Evolutionary conservation across 2,113 vertebrate species (phyloP).

Genomic region (Polypterus bichir): DNA sequence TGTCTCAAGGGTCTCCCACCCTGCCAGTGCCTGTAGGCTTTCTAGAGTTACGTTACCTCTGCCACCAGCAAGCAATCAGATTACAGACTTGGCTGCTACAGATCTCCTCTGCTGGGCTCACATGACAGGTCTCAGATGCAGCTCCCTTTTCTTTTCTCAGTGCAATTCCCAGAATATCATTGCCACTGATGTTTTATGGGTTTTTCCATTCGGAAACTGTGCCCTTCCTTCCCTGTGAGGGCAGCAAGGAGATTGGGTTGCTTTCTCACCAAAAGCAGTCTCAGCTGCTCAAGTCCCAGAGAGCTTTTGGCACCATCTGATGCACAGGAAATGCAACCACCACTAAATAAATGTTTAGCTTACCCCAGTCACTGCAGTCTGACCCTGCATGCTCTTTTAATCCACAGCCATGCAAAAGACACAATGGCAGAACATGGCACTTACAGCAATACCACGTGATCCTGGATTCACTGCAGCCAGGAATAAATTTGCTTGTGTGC

Average conservation of each 20-base stretch:
- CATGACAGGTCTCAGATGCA: not conserved
- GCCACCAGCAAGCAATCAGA: too few species aligned
- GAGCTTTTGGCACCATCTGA: not conserved
- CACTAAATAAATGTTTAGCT: constrained; percentile 17
- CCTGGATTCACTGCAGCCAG: too few species aligned
- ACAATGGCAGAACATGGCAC: too few species aligned
- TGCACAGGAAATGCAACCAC: not conserved
- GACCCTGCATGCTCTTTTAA: too few species aligned
- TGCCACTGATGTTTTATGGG: constrained; percentile 2
- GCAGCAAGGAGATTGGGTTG: constrained; percentile 6
- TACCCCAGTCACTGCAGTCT: too few species aligned
- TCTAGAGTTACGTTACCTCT: too few species aligned
- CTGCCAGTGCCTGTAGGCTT: too few species aligned
- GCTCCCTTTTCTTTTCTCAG: not conserved
- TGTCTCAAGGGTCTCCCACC: too few species aligned
- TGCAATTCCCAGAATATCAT: not conserved
- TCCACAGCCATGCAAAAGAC: too few species aligned
- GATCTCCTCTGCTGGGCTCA: not conserved
- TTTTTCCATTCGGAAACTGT: constrained; percentile 8
- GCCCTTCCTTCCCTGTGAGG: not conserved
- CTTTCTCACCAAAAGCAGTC: constrained; percentile 12
- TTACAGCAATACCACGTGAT: too few species aligned
- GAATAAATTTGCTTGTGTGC: too few species aligned
- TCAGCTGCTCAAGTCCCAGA: constrained; percentile 6
- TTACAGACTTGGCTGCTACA: too few species aligned